Evolutionary conservation across 2,797 vertebrate genomes (phyloP), one percentile per base, ranked within the genome.

Genomic region (Rhabdophis nuchalis): DNA sequence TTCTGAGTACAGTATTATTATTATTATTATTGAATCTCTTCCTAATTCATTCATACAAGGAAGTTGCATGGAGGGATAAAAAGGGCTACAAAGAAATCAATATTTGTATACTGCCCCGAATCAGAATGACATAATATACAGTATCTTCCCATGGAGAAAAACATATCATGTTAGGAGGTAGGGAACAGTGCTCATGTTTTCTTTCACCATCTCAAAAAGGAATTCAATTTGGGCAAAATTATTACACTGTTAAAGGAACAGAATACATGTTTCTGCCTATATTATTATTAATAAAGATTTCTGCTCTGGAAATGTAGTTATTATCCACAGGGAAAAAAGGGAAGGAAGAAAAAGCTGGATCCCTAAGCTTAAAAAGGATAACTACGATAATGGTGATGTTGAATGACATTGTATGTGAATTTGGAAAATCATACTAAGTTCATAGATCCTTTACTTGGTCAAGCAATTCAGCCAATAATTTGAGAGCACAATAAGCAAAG

Each of bases 401-500:
- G 54, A 91, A 53, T 94, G 93, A 92, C 32, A 36, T 7, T 36
- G 7, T 72, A 58, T 94, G 93, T 93, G 89, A 91, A 88, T 92
- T 94, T 0, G 72, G 90, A 92, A 91, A 92, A 96, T 96, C 88
- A 52, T 95, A 94, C 93, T 94, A 94, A 82, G 93, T 95, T 94
- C 93, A 95, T 87, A 92, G 36, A 41, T 46, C 94, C 96, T 92
- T 36, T 89, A 94, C 90, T 96, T 92, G 91, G 94, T 96, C 91
- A 97, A 95, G 96, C 32, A 95, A 95, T 95, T 95, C 94, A 94
- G 95, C 93, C 94, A 93, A 95, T 93, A 95, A 93, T 89, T 89
- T 95, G 93, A 97, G 95, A 97, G 96, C 97, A 97, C 95, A 97
- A 97, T 95, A 96, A 97, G 97, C 93, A 97, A 96, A 92, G 92